Evolutionary conservation across 2,113 vertebrate genomes (phyloP).

Genomic region (Tupaia tana): DNA sequence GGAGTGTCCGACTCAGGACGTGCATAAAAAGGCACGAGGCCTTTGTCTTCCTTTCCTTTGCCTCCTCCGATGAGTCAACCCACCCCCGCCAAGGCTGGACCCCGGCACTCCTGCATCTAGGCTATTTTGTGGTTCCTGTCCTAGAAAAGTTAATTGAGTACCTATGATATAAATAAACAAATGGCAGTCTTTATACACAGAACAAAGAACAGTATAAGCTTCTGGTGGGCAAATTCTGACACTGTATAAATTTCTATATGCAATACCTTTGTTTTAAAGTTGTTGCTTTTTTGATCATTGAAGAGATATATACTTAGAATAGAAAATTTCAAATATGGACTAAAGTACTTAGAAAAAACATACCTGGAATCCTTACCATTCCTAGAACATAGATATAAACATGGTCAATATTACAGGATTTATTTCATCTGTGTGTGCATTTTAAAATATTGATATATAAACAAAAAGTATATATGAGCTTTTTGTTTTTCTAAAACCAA

Average conservation of each 20-base stretch:
- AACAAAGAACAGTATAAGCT: background rate
- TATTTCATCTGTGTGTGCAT: background rate
- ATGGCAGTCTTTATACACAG: background rate
- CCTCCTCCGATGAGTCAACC: no score
- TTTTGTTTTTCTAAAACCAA: background rate
- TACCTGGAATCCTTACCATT: background rate
- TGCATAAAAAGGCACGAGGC: no score
- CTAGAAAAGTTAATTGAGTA: background rate
- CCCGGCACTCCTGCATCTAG: background rate
- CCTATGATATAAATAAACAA: background rate
- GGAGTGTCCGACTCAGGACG: no score
- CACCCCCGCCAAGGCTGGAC: no score
- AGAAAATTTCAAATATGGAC: background rate
- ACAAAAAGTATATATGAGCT: background rate
- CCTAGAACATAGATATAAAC: background rate
- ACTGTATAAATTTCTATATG: background rate
- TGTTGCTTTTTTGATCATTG: background rate
- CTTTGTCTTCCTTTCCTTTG: no score
- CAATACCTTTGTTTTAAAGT: background rate
- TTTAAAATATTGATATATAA: background rate
- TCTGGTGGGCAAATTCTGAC: background rate
- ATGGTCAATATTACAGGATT: background rate
- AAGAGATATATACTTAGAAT: background rate
- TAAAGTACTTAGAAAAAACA: background rate
- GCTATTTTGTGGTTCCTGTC: background rate